Evolutionary conservation across 23 tunicate species (phyloP), one percentile per base, ranked within the genome.

Genomic region (Ascidia mentula): DNA sequence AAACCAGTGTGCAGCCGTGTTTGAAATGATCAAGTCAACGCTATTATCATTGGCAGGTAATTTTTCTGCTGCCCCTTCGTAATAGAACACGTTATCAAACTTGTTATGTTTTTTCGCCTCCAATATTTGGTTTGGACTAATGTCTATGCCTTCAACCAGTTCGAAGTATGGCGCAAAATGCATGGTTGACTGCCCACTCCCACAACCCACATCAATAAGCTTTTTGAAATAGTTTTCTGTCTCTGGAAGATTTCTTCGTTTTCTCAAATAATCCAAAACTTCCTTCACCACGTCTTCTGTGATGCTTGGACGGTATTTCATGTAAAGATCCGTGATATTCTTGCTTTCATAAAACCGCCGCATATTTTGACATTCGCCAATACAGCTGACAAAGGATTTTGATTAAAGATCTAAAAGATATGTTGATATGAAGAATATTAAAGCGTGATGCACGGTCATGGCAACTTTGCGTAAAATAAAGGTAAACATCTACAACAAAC

Each of bases 1-100:
- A 65, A 69, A 34, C 88, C 88, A 84, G 6, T 84, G 88, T 22
- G 60, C 32, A 5, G 88, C 83, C 77, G 77, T 74, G 8, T 40
- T 82, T 5, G 71, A 33, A 36, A 60, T 77, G 35, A 84, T 69
- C 77, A 84, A 38, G 34, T 84, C 88, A 32, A 77, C 84, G 32
- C 82, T 74, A 24, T 77, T 60, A 22, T 77, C 82, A 6, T 76
- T 82, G 22, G 61, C 82, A 6, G 82, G 82, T 31, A 84, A 69
- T 15, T 59, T 0, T 38, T 84, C 88, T 13, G 74, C 88, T 4
- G 26, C 17, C 0, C 83, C 88, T 1, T 75, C 82, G 0, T 20
- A 0, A 32, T 59, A 84, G 6, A 18, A 30, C 36, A 77, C 78
- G 38, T 76, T 76, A 31, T 28, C 31, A 0, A 15, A 15, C n/a